Base-by-base conservation (phyloP, 2,113 vertebrate genomes). In the Asarcornis scutulata region DNA sequence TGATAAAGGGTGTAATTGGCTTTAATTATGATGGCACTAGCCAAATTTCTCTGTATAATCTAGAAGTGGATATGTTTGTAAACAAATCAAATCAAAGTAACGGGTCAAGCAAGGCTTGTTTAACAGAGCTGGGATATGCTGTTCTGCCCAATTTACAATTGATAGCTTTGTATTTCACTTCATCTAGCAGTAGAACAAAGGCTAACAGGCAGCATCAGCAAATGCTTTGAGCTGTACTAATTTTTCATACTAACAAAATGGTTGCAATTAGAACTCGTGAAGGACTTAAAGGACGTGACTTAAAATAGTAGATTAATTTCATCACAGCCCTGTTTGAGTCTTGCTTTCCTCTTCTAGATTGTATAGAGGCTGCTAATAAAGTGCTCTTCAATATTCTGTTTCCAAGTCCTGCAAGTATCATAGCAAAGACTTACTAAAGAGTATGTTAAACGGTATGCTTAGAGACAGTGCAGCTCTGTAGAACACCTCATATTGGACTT, bases 261-360 rank as follows among this genome's bases (percentile, higher is more conserved):
- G 6, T 75, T 62, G 25, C 17, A 62, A 38, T 29, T 60, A 52
- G 11, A 44, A 58, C 38, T 53, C 66, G 74, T 73, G 40, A 86
- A 86, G 64, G 31, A 22, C 13, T 38, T 38, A 38, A 38, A 38
- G 38, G 48, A 26, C 75, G 16, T 36, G 67, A 63, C 64, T 83
- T 85, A 38, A 67, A 71, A 16, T 38, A 32, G 59, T 27, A 74
- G 31, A 56, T 31, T 36, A 40, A 80, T 67, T 88, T 58, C 1
- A 3, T 78, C 36, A 46, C 15, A 78, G 56, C n/a, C 25, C n/a
- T 92, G 62, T 44, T 44, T 89, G 79, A 94, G 73, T 89, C 68
- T 92, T 93, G 48, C 66, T 94, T 78, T 92, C 84, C 84, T 96
- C 79, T 83, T 97, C 87, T 96, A 86, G 81, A 90, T 93, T 96